Evolutionary conservation across 2,113 vertebrate species (phyloP), one percentile per base, ranked within the genome.

Genomic region (Zingel zingel): DNA sequence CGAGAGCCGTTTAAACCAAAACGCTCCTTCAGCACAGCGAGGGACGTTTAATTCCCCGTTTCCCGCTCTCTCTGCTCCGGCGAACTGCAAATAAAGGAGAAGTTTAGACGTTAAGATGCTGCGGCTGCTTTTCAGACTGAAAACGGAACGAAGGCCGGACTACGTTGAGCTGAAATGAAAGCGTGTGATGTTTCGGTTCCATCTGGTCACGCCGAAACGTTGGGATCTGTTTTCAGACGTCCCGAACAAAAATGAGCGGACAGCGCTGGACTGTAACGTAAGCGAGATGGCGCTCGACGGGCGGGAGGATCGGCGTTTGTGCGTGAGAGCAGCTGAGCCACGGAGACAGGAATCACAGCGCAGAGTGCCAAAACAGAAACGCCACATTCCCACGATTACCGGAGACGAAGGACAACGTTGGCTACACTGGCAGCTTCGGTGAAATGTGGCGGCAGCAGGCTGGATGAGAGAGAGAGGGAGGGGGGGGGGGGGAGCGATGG

Each of bases 391-490:
- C 77, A 21, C 48, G 71, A 71, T 63, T 30, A 82, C 39, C 71
- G 7, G 71, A 79, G 56, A 89, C 73, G 74, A 51, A 91, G 33
- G 6, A 33, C 58, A 21, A 72, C 63, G 23, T 62, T 65, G 85
- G 85, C 78, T 77, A 88, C 58, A 6, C 5, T 33, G 56, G 12
- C 16, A 71, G 47, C 63, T 86, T 81, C 45, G 30, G 77, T 89
- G 88, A 90, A 88, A 88, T 86, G 84, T 63, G 72, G 85, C 2
- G 78, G 82, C 73, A 80, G 87, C 72, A 69, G 77, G 88, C 25
- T 81, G 84, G 77, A 79, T 77, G 47, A 48, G 30, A 47, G 33
- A 43, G 30, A 8, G 23, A 4, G 2, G 25, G 2, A 36, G 19
- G 0, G 62, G n/a, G 2, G 0, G n/a, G 65, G 62, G 10, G 19